Conservation (phyloP, 1,140 invertebrate species). For the Hypothenemus hampei region DNA sequence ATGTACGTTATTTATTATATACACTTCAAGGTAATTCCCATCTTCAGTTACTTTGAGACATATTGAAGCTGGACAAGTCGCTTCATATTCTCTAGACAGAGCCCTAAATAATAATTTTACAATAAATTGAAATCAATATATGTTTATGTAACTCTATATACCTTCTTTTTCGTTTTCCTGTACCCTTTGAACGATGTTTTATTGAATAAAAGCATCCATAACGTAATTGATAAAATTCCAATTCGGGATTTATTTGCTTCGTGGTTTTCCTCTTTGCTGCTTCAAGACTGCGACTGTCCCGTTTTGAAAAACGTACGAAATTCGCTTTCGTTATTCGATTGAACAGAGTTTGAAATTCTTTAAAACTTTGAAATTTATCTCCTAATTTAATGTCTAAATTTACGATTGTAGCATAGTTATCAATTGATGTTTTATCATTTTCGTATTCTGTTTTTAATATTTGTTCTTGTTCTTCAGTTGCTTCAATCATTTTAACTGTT, state of each 20-base stretch:
- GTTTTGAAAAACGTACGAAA: constrained; percentile 15
- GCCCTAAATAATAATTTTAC: constrained; percentile 6
- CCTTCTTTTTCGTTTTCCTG: constrained; percentile 16
- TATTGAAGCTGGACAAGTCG: constrained; percentile 16
- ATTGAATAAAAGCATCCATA: constrained; percentile 20
- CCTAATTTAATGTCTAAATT: constrained; percentile 12
- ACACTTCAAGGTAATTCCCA: constrained; percentile 12
- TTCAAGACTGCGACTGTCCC: constrained; percentile 17
- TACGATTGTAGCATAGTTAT: too few relatives aligned
- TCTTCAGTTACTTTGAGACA: constrained; percentile 5
- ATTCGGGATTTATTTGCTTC: constrained; percentile 1
- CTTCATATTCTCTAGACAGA: constrained; percentile 3
- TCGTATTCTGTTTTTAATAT: too few relatives aligned
- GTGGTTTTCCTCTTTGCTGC: constrained; percentile 13
- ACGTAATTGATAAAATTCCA: constrained; percentile 21
- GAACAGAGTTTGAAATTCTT: constrained; percentile 8
- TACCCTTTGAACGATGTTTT: constrained; percentile 4
- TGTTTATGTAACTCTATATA: not conserved
- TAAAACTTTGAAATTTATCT: constrained; percentile 7
- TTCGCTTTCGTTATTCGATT: constrained; percentile 4
- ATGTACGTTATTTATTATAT: constrained; percentile 5
- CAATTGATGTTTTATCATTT: too few relatives aligned
- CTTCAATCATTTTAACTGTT: too few relatives aligned
- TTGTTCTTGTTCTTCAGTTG: too few relatives aligned
- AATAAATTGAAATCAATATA: too few relatives aligned